Conservation (phyloP, 2,797 vertebrate genomes). For the Phalloptychus januarius region DNA sequence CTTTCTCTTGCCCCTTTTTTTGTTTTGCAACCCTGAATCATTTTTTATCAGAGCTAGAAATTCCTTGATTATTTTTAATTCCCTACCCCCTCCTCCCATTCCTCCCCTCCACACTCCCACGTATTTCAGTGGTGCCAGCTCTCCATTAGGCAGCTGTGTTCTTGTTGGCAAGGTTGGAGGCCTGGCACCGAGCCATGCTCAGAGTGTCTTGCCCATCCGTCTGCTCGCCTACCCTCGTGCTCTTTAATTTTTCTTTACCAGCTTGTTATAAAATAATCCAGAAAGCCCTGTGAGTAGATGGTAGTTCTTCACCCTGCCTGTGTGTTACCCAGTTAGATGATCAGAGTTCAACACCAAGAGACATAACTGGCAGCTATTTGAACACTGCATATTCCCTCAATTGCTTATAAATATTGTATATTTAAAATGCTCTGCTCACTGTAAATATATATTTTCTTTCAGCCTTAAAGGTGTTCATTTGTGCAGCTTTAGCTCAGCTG, state of each 20-base stretch:
- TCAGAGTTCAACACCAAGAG: constrained; percentile 25
- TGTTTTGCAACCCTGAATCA: constrained; percentile 50
- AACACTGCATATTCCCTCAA: background rate
- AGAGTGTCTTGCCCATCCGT: constrained; percentile 64
- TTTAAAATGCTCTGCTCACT: constrained; percentile 5
- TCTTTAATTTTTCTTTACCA: constrained; percentile 77
- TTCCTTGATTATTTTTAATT: constrained; percentile 50
- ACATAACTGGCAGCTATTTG: constrained; percentile 12
- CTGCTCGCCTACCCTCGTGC: constrained; percentile 62
- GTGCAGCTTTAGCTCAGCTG: background rate
- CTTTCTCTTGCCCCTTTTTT: constrained; percentile 61
- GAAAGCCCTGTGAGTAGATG: constrained; percentile 34
- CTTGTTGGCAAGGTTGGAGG: constrained; percentile 78
- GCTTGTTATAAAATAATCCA: constrained; percentile 70
- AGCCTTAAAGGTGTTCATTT: background rate
- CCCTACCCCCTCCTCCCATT: background rate
- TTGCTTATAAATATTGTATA: background rate
- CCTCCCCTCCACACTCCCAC: constrained; percentile 29
- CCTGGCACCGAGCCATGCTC: constrained; percentile 74
- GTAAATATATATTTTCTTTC: background rate
- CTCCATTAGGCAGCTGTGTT: constrained; percentile 96
- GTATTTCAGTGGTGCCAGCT: constrained; percentile 81
- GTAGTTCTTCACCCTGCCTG: constrained; percentile 29
- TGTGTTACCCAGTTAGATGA: constrained; percentile 36
- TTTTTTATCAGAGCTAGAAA: constrained; percentile 33